Evolutionary conservation across 1,140 invertebrate species (phyloP), one percentile per base, ranked within the genome.

Genomic region (Asobara japonica): DNA sequence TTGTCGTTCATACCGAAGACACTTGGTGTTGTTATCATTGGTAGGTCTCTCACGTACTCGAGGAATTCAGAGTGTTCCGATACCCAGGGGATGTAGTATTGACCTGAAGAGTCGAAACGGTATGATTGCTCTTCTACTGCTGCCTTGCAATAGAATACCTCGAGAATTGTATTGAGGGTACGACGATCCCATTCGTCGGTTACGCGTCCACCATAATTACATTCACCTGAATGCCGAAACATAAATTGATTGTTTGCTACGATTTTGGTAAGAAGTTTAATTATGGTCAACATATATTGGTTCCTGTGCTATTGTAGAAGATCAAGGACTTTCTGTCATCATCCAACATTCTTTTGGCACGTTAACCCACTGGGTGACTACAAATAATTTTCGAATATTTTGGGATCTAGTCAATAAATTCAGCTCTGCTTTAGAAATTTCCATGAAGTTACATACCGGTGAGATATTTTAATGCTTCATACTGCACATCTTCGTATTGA

Each of bases 121-220:
- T 92, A 91, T 71, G 90, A 89, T 30, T 88, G 81, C 61, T 89
- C 79, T 25, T 88, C 84, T 2, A 91, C 86, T 10, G 89, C 77
- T 3, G 83, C 85, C 3, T 88, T 87, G 77, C 91, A 94, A 85
- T 96, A 98, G 84, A 94, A 98, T 78, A 92, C 93, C 76, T 89
- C 89, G 20, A 98, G 89, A 74, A 96, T 93, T 18, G 96, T 97
- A 75, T 90, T 93, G 51, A 99, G 88, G 10, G 94, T 95, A 60
- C 96, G 90, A 61, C 96, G 89, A 89, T 99, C 97, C 94, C 95
- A 97, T 82, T 98, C 95, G 85, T 98, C 97, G 0, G 96, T 98
- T 4, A 98, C 96, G 75, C 96, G 91, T 0, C 97, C 97, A 20
- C 97, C 97, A 82, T 99, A 99, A 89, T 98, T 98, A 83, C 97